Base-by-base conservation (phyloP, 1,140 invertebrate species). In the Coboldia fuscipes region DNA sequence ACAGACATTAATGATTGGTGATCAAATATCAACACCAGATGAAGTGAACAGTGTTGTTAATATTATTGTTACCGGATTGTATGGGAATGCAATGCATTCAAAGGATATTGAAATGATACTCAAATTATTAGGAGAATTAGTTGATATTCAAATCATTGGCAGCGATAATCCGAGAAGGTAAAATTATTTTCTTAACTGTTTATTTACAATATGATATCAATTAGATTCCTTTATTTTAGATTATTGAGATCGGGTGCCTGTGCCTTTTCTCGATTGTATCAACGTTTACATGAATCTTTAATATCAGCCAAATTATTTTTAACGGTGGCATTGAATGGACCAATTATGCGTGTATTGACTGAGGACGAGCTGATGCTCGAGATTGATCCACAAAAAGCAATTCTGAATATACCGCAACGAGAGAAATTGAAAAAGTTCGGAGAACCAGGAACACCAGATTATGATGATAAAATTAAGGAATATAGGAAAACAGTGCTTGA, bases 351-450 rank as follows among this genome's bases (percentile, higher is more conserved):
- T 29, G 62, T 97, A n/a, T 61, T 97, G 3, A 84, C 83, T 58
- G 84, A 90, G 44, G 84, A 90, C 49, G 88, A 96, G 50, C 74
- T 77, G 49, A 89, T 85, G 57, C 64, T 93, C 27, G 89, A 96
- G 50, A 75, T 92, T 20, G 89, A 97, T 58, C 81, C 86, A 0
- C 73, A 82, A 37, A 93, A 90, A 58, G 73, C 78, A 24, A 52
- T 73, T 10, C 61, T 75, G n/a, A 66, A 63, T 41, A 49, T 50
- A 18, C 41, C 40, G 13, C 27, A 36, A 1, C 44, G 41, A 6
- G 49, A 54, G 30, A 38, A 44, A 4, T 56, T 63, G 47, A 61
- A 63, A 43, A 62, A 68, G 63, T 66, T 90, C 54, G 85, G 86
- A 1, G 66, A 70, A 37, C 69, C 79, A 37, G 74, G 68, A 33